Base-by-base conservation (phyloP, 2,797 vertebrate species). In the Petrocephalus schoutedeni region DNA sequence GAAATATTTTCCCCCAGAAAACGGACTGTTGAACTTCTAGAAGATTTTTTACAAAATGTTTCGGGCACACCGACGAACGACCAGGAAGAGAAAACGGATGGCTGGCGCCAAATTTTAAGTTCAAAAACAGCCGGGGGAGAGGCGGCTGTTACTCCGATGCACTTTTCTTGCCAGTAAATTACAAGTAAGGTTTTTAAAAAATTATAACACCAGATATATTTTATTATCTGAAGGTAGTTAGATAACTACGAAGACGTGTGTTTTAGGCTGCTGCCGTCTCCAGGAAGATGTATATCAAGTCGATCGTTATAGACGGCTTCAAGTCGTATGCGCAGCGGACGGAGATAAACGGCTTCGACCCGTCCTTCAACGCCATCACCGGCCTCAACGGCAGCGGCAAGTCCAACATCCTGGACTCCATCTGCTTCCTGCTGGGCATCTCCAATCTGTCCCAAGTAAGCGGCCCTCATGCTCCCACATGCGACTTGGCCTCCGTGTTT, bases 321-420 rank as follows among this genome's bases (percentile, higher is more conserved):
- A 99, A 99, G 87, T 99, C 98, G 56, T 99, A 99, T 90, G 98
- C 97, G 0, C 97, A 98, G 89, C 95, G 96, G 91, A 99, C 98
- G 0, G 98, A 99, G 91, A 95, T 99, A 87, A 90, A 90, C 90
- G 96, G 93, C 3, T 99, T 99, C 89, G 98, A 99, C 64, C 97
- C 96, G 0, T 94, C 97, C 0, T 99, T 99, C 91, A 99, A 99
- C 93, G 98, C 98, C 28, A 97, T 99, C 91, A 99, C 98, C 0
- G 98, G 98, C 49, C 95, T 99, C 87, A 99, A 99, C 91, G 98
- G 98, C 91, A 99, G 98, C 87, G 98, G 98, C 5, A 99, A 99
- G 90, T 99, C 98, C 59, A 99, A 99, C 86, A 97, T 99, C 85
- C 86, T 99, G 91, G 98, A 99, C 90, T 97, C 98, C 0, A 97